Evolutionary conservation across 2,113 vertebrate genomes (phyloP).

Genomic region (Hippocampus mohnikei): DNA sequence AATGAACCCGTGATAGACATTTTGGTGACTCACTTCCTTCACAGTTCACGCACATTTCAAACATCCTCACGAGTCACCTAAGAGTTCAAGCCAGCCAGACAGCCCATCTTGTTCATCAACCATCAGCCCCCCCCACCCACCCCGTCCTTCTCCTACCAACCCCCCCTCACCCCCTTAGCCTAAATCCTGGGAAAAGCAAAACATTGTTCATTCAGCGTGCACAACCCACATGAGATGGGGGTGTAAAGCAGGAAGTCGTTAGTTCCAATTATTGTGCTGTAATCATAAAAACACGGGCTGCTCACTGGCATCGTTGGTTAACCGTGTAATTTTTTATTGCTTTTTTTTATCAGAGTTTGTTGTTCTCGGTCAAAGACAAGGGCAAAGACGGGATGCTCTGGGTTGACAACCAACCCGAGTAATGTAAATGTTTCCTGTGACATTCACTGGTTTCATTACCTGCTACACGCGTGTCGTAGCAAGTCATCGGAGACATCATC

Average conservation of each 20-base stretch:
- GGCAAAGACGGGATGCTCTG: constrained; percentile 19
- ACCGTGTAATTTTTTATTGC: constrained; percentile 25
- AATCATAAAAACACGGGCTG: constrained; percentile 41
- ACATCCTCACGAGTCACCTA: constrained; percentile 15
- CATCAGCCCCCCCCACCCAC: too few relatives aligned
- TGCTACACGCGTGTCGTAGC: background rate
- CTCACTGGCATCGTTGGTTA: constrained; percentile 26
- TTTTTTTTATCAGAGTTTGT: constrained; percentile 35
- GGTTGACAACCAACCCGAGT: constrained; percentile 23
- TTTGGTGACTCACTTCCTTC: constrained; percentile 59
- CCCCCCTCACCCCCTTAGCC: background rate
- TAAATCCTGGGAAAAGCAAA: constrained; percentile 50
- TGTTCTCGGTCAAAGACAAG: constrained; percentile 29
- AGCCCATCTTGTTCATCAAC: background rate
- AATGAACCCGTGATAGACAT: constrained; percentile 64
- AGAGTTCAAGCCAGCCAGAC: constrained; percentile 15
- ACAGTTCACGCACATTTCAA: constrained; percentile 32
- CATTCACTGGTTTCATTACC: background rate
- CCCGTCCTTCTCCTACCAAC: background rate
- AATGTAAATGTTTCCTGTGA: constrained; percentile 10
- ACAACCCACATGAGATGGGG: constrained; percentile 50
- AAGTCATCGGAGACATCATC: constrained; percentile 2
- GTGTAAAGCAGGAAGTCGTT: constrained; percentile 69
- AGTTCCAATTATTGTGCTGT: constrained; percentile 64
- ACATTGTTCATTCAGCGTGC: constrained; percentile 57